A percentile compares a stretch with the other conserved stretches of the same genome.
phyloP scores from a whole-genome alignment of 1,140 invertebrate species.

The Drosophila parabipectinata region DNA sequence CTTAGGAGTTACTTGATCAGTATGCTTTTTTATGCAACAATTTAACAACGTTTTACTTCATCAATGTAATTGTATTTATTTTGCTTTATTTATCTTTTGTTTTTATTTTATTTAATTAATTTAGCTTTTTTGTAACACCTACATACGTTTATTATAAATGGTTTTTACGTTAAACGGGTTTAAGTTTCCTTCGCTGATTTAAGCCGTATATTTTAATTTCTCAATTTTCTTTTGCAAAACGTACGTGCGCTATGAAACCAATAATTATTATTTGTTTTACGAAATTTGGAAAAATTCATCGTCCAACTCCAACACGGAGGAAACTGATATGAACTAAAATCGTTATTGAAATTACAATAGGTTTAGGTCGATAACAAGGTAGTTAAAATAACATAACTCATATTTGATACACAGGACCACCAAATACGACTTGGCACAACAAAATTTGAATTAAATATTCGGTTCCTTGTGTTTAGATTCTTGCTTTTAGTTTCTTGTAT shows the following conservation, averaged over 20 bases:
- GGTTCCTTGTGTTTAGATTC: slow-evolving; percentile 31
- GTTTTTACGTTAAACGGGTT: slow-evolving; percentile 65
- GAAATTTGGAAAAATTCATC: slow-evolving; percentile 44
- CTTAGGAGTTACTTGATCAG: slow-evolving; percentile 75
- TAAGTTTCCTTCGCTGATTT: slow-evolving; percentile 69
- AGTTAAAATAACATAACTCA: slow-evolving; percentile 22
- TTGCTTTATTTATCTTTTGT: slow-evolving; percentile 45
- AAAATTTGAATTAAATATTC: slow-evolving; percentile 12
- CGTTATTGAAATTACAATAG: slow-evolving; percentile 11
- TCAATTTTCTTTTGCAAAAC: slow-evolving; percentile 75
- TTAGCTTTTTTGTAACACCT: slow-evolving; percentile 68
- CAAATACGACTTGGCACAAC: slow-evolving; percentile 37
- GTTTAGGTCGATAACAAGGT: slow-evolving; percentile 17
- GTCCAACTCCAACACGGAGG: slow-evolving; percentile 32
- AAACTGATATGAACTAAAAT: slow-evolving; percentile 37
- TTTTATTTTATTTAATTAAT: slow-evolving; percentile 52
- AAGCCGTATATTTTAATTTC: slow-evolving; percentile 58
- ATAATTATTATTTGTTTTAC: slow-evolving; percentile 71
- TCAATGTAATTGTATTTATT: slow-evolving; percentile 65
- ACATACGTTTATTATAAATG: slow-evolving; percentile 66
- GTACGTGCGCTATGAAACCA: slow-evolving; percentile 84
- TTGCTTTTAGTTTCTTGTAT: slow-evolving; percentile 65
- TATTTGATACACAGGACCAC: slow-evolving; percentile 14
- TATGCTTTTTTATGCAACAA: slow-evolving; percentile 72
- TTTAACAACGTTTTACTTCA: slow-evolving; percentile 82